Evolutionary conservation across 2,888 invertebrate species (phyloP).

Genomic region (Tetheella fluctuosa): DNA sequence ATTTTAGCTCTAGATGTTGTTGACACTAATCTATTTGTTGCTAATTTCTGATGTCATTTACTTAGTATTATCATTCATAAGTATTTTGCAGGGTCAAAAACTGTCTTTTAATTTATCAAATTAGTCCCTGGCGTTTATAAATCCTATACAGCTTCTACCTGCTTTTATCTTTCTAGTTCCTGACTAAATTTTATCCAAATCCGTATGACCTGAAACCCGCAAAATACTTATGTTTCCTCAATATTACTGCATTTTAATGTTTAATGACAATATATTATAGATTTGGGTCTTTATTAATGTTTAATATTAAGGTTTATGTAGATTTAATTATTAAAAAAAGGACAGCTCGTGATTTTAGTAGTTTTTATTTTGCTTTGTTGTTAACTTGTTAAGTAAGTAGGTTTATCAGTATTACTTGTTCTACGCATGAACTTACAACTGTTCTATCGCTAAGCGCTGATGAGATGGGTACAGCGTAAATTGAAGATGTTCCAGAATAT

Average conservation of each 20-base stretch:
- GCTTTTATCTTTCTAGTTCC: too few relatives aligned
- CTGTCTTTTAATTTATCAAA: background rate
- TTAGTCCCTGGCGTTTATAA: too few relatives aligned
- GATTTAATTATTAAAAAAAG: background rate
- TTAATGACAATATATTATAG: background rate
- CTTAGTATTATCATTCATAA: background rate
- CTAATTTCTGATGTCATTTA: background rate
- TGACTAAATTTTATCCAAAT: background rate
- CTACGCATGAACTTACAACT: too few relatives aligned
- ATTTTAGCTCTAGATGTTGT: slow-evolving; percentile 10
- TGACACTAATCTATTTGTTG: background rate
- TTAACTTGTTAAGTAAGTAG: background rate
- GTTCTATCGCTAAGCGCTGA: too few relatives aligned
- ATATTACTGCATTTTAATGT: too few relatives aligned
- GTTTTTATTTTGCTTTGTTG: background rate
- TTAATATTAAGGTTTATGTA: background rate
- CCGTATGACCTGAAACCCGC: background rate
- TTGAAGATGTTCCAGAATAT: too few relatives aligned
- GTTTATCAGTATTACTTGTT: too few relatives aligned
- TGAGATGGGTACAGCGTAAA: too few relatives aligned
- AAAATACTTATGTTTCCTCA: background rate
- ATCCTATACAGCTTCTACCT: too few relatives aligned
- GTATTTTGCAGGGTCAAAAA: background rate
- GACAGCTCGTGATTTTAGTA: background rate
- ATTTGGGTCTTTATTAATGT: background rate